phyloP scores from a whole-genome alignment of 2,888 invertebrate genomes.

The Agriopis leucophaearia region DNA sequence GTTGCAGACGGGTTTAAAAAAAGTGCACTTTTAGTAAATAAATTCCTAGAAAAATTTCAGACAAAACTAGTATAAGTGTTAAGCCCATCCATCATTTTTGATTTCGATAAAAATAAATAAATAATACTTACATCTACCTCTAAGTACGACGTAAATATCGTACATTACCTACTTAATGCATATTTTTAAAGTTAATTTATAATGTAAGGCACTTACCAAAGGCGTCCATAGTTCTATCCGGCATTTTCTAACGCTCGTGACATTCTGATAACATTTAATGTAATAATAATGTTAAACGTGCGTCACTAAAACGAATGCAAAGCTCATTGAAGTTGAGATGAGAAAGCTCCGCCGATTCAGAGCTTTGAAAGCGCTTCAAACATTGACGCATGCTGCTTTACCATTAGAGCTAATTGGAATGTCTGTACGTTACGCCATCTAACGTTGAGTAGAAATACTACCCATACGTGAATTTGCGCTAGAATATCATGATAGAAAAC shows the following conservation, averaged over 20 bases:
- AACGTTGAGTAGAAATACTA: constrained; percentile 57
- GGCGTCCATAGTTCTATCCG: too few species aligned
- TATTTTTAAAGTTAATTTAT: not conserved
- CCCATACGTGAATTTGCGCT: not conserved
- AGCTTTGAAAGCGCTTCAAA: constrained; percentile 7
- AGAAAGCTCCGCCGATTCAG: constrained; percentile 21
- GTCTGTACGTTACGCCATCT: constrained; percentile 60
- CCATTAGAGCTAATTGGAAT: constrained; percentile 14
- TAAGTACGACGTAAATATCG: too few species aligned
- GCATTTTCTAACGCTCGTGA: not conserved
- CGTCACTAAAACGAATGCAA: not conserved
- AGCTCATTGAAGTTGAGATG: not conserved
- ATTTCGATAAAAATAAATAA: too few species aligned
- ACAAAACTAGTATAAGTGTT: not conserved
- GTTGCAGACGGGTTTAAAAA: not conserved
- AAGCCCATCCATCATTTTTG: too few species aligned
- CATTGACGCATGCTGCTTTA: constrained; percentile 38
- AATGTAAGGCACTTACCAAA: not conserved
- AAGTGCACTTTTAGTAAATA: not conserved
- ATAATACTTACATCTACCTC: too few species aligned
- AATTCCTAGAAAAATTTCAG: too few species aligned
- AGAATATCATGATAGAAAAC: too few species aligned
- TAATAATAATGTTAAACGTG: not conserved
- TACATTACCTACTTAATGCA: too few species aligned
- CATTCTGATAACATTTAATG: too few species aligned